Conservation (phyloP, 2,888 invertebrate species). For the Spodoptera exigua region DNA sequence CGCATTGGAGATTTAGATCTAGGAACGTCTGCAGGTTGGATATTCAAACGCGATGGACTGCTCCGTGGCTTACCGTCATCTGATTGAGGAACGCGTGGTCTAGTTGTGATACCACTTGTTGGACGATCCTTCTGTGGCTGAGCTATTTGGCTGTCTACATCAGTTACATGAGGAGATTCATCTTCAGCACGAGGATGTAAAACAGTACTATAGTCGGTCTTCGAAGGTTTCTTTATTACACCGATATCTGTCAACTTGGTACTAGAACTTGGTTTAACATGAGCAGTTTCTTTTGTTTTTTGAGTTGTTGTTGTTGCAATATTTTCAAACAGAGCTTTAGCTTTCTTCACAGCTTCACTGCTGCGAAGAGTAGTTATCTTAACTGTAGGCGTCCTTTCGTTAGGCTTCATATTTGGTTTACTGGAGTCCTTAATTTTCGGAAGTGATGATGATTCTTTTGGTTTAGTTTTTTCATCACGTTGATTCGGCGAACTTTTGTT, state of each 20-base stretch:
- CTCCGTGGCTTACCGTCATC: slow-evolving; percentile 67
- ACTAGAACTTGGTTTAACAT: slow-evolving; percentile 67
- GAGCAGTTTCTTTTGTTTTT: slow-evolving; percentile 68
- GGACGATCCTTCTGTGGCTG: slow-evolving; percentile 58
- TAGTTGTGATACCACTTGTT: slow-evolving; percentile 58
- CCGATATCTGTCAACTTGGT: slow-evolving; percentile 86
- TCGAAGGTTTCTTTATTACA: slow-evolving; percentile 77
- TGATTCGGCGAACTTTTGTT: slow-evolving; percentile 44
- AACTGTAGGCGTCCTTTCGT: slow-evolving; percentile 69
- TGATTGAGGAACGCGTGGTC: slow-evolving; percentile 49
- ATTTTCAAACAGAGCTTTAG: slow-evolving; percentile 92
- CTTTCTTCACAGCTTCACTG: slow-evolving; percentile 91
- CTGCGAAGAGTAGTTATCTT: slow-evolving; percentile 86
- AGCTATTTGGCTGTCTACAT: slow-evolving; percentile 67
- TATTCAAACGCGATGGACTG: slow-evolving; percentile 66
- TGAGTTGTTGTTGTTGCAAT: slow-evolving; percentile 84
- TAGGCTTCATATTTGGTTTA: slow-evolving; percentile 65
- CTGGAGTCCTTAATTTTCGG: slow-evolving; percentile 67
- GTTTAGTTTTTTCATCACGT: slow-evolving; percentile 60
- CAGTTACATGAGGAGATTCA: slow-evolving; percentile 62
- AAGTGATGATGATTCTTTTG: slow-evolving; percentile 72
- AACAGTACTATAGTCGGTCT: slow-evolving; percentile 68
- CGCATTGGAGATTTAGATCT: slow-evolving; percentile 72
- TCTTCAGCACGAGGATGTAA: slow-evolving; percentile 70
- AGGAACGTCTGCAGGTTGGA: slow-evolving; percentile 69